phyloP scores from a whole-genome alignment of 2,797 vertebrate genomes.

The Xenentodon cancila region DNA sequence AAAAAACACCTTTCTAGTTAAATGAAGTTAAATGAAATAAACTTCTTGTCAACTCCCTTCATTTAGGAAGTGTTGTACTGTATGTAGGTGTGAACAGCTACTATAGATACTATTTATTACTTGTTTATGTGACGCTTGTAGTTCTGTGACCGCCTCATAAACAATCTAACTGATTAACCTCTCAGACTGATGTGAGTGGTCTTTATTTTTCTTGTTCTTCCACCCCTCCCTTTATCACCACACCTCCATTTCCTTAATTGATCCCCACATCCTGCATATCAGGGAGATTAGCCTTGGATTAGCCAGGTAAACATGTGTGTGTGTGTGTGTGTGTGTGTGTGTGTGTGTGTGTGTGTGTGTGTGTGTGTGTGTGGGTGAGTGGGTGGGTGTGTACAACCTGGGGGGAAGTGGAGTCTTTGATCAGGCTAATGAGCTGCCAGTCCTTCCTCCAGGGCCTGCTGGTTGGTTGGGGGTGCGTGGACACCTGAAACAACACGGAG shows the following conservation, averaged over 20 bases:
- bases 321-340: slow-evolving; percentile 46
- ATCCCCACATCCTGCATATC: slow-evolving; percentile 70
- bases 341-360: slow-evolving; percentile 35
- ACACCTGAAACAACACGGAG: slow-evolving; percentile 75
- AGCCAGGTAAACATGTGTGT: slow-evolving; percentile 72
- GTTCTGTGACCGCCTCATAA: not conserved
- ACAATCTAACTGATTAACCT: slow-evolving; percentile 9
- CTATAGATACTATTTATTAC: no score
- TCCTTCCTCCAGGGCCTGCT: slow-evolving; percentile 73
- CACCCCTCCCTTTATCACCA: slow-evolving; percentile 43
- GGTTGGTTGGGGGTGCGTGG: slow-evolving; percentile 63
- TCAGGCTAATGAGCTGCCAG: slow-evolving; percentile 86
- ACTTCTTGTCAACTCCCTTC: no score
- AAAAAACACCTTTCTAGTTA: no score
- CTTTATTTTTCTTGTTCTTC: slow-evolving; percentile 8
- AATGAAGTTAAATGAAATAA: no score
- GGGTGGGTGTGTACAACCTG: slow-evolving; percentile 40
- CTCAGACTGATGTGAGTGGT: slow-evolving; percentile 11
- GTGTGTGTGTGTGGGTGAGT: slow-evolving; percentile 8
- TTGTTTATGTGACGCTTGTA: not conserved
- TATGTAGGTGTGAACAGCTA: no score
- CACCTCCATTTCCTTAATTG: slow-evolving; percentile 77
- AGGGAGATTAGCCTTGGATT: slow-evolving; percentile 69
- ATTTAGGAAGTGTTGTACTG: no score
- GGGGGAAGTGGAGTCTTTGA: slow-evolving; percentile 78